Base-by-base conservation (phyloP, 2,113 vertebrate genomes). In the Zapus hudsonius region DNA sequence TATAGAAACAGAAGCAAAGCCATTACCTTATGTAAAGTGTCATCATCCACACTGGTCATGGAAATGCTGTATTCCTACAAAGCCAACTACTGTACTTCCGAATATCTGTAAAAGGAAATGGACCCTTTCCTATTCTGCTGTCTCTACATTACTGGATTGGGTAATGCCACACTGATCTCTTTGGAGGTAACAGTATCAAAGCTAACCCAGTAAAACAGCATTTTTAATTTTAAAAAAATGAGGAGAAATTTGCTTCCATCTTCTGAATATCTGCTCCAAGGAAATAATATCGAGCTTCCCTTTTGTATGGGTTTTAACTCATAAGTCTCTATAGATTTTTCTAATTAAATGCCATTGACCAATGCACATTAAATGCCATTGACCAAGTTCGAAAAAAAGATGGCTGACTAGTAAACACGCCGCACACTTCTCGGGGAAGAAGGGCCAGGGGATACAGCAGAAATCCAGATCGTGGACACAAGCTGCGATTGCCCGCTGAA, bases 51-150 rank as follows among this genome's bases (percentile, higher is more conserved):
- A 47, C 3, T 31, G 36, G 2, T 16, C 63, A 63, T 22, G 33
- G 64, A 55, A 76, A 25, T n/a, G 4, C 3, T 78, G 57, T n/a
- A 33, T n/a, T 80, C 36, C 44, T 6, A 38, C 5, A 86, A 89
- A 88, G 17, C 0, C 12, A n/a, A 80, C 40, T 33, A 64, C n/a
- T 5, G 4, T 31, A 70, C 42, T 92, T 93, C 55, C 40, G 82
- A 72, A 36, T 25, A 87, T 36, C 22, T 87, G 86, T n/a, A 59
- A 29, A 87, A 90, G 82, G 31, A 89, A 92, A 59, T 69, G 78
- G 2, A 67, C 38, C 8, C 8, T 29, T 17, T 19, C 7, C 22
- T 42, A 31, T 87, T 72, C 84, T 83, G 23, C 11, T 59, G 3
- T 67, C 55, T 75, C 38, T 78, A 40, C 31, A 19, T 36, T 72